These are phyloP conservation scores for Gastrophryne carolinensis DNA, from an alignment of 2,797 vertebrate genomes.

Conservation along the genomic window DNA sequence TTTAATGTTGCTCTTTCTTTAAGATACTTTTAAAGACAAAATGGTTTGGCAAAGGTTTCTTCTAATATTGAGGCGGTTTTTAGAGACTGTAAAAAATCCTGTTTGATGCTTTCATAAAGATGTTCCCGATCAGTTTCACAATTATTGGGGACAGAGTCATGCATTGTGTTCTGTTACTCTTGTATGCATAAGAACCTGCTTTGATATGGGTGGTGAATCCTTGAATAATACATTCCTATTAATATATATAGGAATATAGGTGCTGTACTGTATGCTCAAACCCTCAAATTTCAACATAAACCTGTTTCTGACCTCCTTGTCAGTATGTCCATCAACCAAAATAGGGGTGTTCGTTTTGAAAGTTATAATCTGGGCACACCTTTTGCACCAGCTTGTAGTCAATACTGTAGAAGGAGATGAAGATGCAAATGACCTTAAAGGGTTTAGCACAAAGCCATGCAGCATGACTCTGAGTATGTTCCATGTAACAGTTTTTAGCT, in stretches of 20 bases:
- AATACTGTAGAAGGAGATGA: constrained; percentile 96
- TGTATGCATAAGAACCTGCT: not conserved
- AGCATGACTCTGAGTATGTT: constrained; percentile 93
- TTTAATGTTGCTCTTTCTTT: not conserved
- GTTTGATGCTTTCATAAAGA: not conserved
- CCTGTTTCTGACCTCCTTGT: constrained; percentile 25
- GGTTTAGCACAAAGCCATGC: constrained; percentile 96
- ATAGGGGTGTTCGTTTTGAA: constrained; percentile 93
- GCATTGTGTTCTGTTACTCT: constrained; percentile 8
- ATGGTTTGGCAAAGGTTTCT: constrained; percentile 2
- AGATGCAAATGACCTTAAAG: constrained; percentile 98
- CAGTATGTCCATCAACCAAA: constrained; percentile 74
- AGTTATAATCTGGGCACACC: constrained; percentile 97
- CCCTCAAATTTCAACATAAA: constrained; percentile 8
- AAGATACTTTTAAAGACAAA: not conserved
- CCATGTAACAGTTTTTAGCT: constrained; percentile 91
- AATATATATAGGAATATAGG: not conserved
- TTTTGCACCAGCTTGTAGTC: constrained; percentile 99
- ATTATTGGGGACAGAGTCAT: constrained; percentile 19
- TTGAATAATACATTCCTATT: not conserved
- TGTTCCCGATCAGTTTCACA: not conserved
- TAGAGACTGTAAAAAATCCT: constrained; percentile 15
- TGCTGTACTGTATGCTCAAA: not conserved
- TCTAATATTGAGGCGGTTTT: constrained; percentile 15
- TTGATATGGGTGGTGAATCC: not conserved